Base-by-base conservation (phyloP, 2,888 invertebrate species). In the Branchipolynoe longqiensis region DNA sequence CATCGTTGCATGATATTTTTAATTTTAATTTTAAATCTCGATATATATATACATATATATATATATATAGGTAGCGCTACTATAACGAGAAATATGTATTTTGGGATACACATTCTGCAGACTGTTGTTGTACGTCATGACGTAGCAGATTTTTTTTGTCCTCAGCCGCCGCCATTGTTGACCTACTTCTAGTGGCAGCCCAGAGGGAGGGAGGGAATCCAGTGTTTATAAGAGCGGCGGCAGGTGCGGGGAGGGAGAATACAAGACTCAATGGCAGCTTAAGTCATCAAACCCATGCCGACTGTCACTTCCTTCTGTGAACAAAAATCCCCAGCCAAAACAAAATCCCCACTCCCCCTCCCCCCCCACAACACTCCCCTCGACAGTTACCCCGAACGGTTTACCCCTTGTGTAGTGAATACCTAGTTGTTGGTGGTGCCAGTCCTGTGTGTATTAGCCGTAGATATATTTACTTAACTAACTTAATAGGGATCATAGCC, bases 361-460 rank as follows among this genome's bases (percentile, higher is more conserved):
- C n/a, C n/a, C n/a, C n/a, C n/a, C n/a, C n/a, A n/a, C n/a, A n/a
- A n/a, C n/a, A n/a, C n/a, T n/a, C n/a, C n/a, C n/a, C n/a, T n/a
- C n/a, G n/a, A n/a, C n/a, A n/a, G n/a, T n/a, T n/a, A n/a, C n/a
- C n/a, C n/a, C n/a, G n/a, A n/a, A n/a, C n/a, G n/a, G n/a, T n/a
- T n/a, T n/a, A n/a, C n/a, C n/a, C n/a, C n/a, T n/a, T n/a, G n/a
- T n/a, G n/a, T n/a, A n/a, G n/a, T n/a, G n/a, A n/a, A n/a, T n/a
- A n/a, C n/a, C n/a, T n/a, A n/a, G n/a, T n/a, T n/a, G n/a, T n/a
- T n/a, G n/a, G n/a, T n/a, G n/a, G n/a, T n/a, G n/a, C n/a, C n/a
- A n/a, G n/a, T 69, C 36, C 69, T n/a, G 69, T 69, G 69, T 69
- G 69, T 69, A 38, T 69, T 69, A 69, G 69, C n/a, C n/a, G n/a